Conservation (phyloP, 2,113 vertebrate genomes). For the Circaetus gallicus region DNA sequence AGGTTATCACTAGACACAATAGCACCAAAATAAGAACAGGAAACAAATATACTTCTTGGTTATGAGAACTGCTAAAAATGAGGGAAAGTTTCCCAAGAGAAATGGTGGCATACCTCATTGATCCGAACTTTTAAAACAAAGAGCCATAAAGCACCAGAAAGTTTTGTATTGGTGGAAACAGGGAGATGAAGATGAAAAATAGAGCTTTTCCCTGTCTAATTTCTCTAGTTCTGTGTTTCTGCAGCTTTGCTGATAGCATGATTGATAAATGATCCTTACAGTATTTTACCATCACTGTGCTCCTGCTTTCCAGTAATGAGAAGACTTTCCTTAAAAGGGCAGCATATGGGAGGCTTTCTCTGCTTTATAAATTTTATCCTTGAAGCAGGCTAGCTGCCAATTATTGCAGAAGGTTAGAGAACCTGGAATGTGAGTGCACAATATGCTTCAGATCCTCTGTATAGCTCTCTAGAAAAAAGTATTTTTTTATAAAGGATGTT, state of each 20-base stretch:
- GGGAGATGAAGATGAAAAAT: background rate
- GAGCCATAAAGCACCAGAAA: background rate
- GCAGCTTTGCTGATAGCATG: background rate
- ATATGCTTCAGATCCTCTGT: background rate
- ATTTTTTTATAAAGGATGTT: background rate
- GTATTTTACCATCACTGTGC: background rate
- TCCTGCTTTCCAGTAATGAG: slow-evolving; percentile 55
- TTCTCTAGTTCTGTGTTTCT: background rate
- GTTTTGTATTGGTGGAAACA: background rate
- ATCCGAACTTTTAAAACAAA: background rate
- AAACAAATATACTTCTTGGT: background rate
- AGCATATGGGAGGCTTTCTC: slow-evolving; percentile 40
- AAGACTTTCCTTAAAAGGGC: slow-evolving; percentile 57
- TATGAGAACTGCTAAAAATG: background rate
- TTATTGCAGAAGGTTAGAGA: slow-evolving; percentile 41
- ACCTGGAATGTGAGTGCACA: slow-evolving; percentile 6
- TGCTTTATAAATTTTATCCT: slow-evolving; percentile 55
- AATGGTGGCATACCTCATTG: background rate
- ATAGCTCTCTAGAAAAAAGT: slow-evolving; percentile 15
- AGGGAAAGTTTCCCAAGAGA: background rate
- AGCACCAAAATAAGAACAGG: background rate
- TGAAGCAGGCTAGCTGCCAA: slow-evolving; percentile 33
- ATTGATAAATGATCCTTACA: slow-evolving; percentile 37
- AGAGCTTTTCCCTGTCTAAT: background rate
- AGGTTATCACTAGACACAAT: background rate